phyloP scores from a whole-genome alignment of 2,113 vertebrate species.

The Alectura lathami region DNA sequence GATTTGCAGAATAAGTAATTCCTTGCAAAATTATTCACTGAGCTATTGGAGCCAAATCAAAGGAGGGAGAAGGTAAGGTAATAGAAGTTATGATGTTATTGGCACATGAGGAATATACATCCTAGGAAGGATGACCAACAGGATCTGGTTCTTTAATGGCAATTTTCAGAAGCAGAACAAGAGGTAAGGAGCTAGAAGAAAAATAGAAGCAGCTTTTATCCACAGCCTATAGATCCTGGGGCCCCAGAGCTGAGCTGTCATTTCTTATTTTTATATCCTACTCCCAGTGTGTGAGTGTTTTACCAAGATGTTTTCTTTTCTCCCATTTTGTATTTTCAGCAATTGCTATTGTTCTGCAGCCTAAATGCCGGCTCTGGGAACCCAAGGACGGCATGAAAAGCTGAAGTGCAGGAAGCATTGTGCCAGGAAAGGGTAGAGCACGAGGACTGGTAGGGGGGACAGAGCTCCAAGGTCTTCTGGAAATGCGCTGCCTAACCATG shows the following conservation, averaged over 20 bases:
- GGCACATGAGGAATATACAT: background rate
- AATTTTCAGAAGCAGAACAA: conserved; percentile 25
- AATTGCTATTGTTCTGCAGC: conserved; percentile 45
- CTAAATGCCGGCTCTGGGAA: background rate
- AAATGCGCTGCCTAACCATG: background rate
- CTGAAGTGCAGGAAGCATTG: background rate
- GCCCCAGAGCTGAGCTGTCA: conserved; percentile 43
- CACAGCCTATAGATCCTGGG: background rate
- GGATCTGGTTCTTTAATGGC: background rate
- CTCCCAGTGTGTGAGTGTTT: conserved; percentile 23
- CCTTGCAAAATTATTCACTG: background rate
- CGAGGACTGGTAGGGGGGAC: background rate
- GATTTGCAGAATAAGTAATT: conserved; percentile 26
- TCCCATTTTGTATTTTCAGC: conserved; percentile 27
- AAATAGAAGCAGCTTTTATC: conserved; percentile 5
- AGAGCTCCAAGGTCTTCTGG: conserved; percentile 24
- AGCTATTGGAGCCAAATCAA: background rate
- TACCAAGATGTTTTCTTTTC: conserved; percentile 33
- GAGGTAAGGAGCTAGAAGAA: background rate
- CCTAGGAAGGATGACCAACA: background rate
- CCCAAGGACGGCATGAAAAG: conserved; percentile 25
- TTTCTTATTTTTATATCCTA: conserved; percentile 36
- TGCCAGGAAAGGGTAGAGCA: conserved; percentile 45
- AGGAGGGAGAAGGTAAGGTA: background rate
- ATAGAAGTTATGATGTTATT: background rate